Conservation (phyloP, 2,888 invertebrate species). For the Euproctis similis region DNA sequence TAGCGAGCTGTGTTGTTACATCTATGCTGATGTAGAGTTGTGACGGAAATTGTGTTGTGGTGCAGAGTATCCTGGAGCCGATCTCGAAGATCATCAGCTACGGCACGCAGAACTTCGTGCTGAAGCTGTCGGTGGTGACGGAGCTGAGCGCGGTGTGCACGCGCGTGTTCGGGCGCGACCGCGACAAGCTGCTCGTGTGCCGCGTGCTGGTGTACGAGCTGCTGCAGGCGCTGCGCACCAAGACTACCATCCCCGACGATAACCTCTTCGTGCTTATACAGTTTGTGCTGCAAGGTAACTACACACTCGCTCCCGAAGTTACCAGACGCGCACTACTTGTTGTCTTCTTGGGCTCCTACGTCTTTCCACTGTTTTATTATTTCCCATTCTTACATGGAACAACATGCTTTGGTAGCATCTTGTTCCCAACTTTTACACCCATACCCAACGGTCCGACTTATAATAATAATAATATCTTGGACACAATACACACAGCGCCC, state of each 20-base stretch:
- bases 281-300: constrained; percentile 86
- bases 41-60: too few relatives aligned
- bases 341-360: too few relatives aligned
- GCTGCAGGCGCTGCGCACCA: constrained; percentile 96
- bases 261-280: constrained; percentile 94
- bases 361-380: too few relatives aligned
- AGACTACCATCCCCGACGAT: constrained; percentile 94
- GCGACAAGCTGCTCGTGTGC: constrained; percentile 94
- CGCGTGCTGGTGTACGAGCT: constrained; percentile 95
- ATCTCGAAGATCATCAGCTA: constrained; percentile 96
- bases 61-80: constrained; percentile 92
- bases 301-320: too few relatives aligned
- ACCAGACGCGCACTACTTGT: too few relatives aligned
- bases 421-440: too few relatives aligned
- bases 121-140: constrained; percentile 86
- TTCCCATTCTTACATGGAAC: too few relatives aligned
- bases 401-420: too few relatives aligned
- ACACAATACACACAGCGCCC: too few relatives aligned
- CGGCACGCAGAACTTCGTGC: constrained; percentile 90
- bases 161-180: constrained; percentile 91
- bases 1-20: background rate
- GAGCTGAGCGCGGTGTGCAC: constrained; percentile 94
- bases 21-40: background rate
- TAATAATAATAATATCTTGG: too few relatives aligned
- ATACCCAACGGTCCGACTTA: too few relatives aligned